Base-by-base conservation (phyloP, 2,888 invertebrate genomes). In the Dilophus febrilis region DNA sequence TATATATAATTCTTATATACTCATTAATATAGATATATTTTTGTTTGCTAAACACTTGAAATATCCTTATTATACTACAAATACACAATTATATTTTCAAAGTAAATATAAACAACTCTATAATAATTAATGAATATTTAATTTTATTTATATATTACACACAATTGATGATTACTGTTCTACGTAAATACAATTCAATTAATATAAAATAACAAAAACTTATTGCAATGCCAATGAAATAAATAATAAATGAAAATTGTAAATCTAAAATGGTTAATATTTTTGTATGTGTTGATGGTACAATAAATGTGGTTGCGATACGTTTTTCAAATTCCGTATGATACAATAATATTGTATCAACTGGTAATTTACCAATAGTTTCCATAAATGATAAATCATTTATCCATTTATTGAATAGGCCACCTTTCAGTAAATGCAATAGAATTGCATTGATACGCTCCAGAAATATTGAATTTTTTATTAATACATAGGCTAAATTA, bases 331-430 rank as follows among this genome's bases (percentile, higher is more conserved):
- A 33, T 26, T 27, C n/a, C 4, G 14, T 37, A 33, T n/a, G n/a
- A n/a, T n/a, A n/a, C n/a, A n/a, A 38, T 42, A 2, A 56, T 48
- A 4, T 29, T 11, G 4, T 16, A 4, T 11, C 4, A 33, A 10
- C 14, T 14, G 10, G 14, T 11, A 33, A 7, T 14, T 54, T 50
- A 17, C 43, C 47, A 22, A 56, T 43, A 39, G 52, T 52, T 26
- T 57, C 54, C 17, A 53, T 49, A 40, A 53, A 53, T 39, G 49
- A 52, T 44, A 55, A 52, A 38, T 53, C 51, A 6, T 46, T 46
- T 16, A 58, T 58, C 61, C 60, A 64, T 18, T 58, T 53, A 3
- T 53, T 44, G 16, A 62, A 46, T 1, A 64, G 42, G 3, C 64
- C 64, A 0, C 52, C 54, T 1, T 51, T 52, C 26, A 56, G 31